Evolutionary conservation across 2,888 invertebrate genomes (phyloP).

Genomic region (Agriotes lineatus): DNA sequence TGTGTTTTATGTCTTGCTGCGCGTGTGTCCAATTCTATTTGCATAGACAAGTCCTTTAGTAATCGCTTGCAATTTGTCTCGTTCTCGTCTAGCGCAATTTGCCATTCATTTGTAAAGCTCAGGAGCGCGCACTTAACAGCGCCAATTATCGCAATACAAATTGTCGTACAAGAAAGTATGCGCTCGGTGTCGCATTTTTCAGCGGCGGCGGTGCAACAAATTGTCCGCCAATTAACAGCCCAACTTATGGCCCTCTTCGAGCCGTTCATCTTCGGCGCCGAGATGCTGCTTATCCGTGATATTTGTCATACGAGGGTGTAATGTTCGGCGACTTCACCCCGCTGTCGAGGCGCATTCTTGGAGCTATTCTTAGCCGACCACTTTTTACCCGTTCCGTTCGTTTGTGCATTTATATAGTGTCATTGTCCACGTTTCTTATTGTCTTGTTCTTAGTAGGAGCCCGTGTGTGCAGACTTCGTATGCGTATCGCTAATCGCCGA

Average conservation of each 20-base stretch:
- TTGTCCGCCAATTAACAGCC: constrained; percentile 29
- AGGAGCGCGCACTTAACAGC: constrained; percentile 11
- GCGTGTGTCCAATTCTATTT: constrained; percentile 17
- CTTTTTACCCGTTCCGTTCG: constrained; percentile 40
- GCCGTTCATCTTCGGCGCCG: constrained; percentile 24
- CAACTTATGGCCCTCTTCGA: constrained; percentile 11
- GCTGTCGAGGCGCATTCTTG: constrained; percentile 32
- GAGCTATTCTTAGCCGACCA: constrained; percentile 45
- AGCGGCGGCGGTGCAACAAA: constrained; percentile 14
- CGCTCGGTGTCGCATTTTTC: constrained; percentile 24
- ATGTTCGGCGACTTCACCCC: constrained; percentile 23
- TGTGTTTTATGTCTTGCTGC: constrained; percentile 20
- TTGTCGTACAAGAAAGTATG: constrained; percentile 19
- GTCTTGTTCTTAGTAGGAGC: constrained; percentile 40
- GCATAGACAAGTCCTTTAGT: constrained; percentile 24
- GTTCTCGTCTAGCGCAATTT: constrained; percentile 25
- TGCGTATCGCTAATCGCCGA: constrained; percentile 28
- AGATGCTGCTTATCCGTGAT: constrained; percentile 28
- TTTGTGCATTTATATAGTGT: constrained; percentile 47
- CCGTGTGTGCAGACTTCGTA: constrained; percentile 23
- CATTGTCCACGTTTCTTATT: constrained; percentile 49
- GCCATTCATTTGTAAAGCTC: constrained; percentile 23
- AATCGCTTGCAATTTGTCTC: constrained; percentile 33
- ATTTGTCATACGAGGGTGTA: constrained; percentile 33
- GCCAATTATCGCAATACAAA: constrained; percentile 26